Base-by-base conservation (phyloP, 2,888 invertebrate species). In the Salticus scenicus region DNA sequence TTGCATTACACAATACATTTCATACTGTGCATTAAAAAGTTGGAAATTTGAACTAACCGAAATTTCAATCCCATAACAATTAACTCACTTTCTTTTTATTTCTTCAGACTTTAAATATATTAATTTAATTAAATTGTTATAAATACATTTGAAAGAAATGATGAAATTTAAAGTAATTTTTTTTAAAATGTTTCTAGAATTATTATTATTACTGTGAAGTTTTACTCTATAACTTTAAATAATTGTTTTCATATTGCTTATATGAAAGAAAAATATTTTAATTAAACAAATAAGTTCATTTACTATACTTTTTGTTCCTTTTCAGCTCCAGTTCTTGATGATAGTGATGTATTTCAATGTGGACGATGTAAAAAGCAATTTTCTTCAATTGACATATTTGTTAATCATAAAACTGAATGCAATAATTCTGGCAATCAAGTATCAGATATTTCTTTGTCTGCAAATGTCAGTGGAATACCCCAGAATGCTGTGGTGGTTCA, bases 311-410 rank as follows among this genome's bases (percentile, higher is more conserved):
- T 10, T 37, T 28, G 20, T 28, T 67, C 87, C 79, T 67, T 82
- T 88, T 17, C 76, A 88, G 78, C 75, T 87, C 51, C 89, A 82
- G 33, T 89, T 88, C 90, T 91, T 86, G 93, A 93, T 88, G 94
- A 94, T 82, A 94, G 94, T 89, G 94, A 94, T 91, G 91, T 94
- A 81, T 94, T 94, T 90, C 94, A 94, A 88, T 94, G 95, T 91
- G 94, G 94, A 33, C 92, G 93, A 90, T 95, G 94, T 90, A 94
- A 94, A 90, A 92, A 93, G 87, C 93, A 94, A 89, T 94, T 94
- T 89, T 93, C 93, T 66, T 93, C 93, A 0, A 91, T 94, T 87
- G 90, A 92, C 79, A 89, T 92, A 80, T 94, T 94, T 90, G 90
- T 94, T 78, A 90, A 92, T 69, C 94, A 94, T 90, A 94, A 94